phyloP scores from a whole-genome alignment of 2,888 invertebrate genomes.

The Stramonita haemastoma region DNA sequence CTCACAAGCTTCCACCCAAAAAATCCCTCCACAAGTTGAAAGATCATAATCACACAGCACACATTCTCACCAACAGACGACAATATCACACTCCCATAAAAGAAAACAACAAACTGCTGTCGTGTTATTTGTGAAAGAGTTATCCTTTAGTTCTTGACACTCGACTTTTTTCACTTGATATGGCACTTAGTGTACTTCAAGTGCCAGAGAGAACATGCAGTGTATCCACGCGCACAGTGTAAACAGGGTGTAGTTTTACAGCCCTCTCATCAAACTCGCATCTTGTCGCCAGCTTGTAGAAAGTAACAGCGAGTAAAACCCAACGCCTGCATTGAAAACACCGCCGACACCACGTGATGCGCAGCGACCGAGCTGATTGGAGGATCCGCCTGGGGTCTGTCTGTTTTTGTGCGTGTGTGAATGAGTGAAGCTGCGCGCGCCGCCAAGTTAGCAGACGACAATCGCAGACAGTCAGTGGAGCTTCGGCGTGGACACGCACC shows the following conservation, averaged over 20 bases:
- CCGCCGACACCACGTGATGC: slow-evolving; percentile 25
- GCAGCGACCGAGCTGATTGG: slow-evolving; percentile 27
- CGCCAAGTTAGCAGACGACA: slow-evolving; percentile 39
- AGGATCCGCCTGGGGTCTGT: neutral
- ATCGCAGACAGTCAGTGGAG: slow-evolving; percentile 19
- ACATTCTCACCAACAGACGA: too few species aligned
- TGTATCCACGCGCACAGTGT: slow-evolving; percentile 20
- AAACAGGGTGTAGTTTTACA: slow-evolving; percentile 33
- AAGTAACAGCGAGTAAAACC: slow-evolving; percentile 28
- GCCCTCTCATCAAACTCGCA: slow-evolving; percentile 40
- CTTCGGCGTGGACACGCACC: slow-evolving; percentile 16
- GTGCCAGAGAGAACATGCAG: neutral
- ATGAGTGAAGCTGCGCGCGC: slow-evolving; percentile 37
- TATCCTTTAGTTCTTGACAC: neutral
- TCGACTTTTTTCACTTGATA: neutral
- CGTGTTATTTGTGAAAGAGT: neutral
- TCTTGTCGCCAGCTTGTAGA: slow-evolving; percentile 40
- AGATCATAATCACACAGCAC: too few species aligned
- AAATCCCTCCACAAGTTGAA: too few species aligned
- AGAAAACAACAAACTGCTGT: neutral
- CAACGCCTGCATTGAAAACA: slow-evolving; percentile 39
- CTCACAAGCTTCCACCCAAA: too few species aligned
- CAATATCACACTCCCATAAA: too few species aligned
- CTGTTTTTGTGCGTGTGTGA: neutral
- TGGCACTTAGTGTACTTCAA: neutral